Evolutionary conservation across 1,140 invertebrate genomes (phyloP), one percentile per base, ranked within the genome.

Genomic region (Zophobas atratus): DNA sequence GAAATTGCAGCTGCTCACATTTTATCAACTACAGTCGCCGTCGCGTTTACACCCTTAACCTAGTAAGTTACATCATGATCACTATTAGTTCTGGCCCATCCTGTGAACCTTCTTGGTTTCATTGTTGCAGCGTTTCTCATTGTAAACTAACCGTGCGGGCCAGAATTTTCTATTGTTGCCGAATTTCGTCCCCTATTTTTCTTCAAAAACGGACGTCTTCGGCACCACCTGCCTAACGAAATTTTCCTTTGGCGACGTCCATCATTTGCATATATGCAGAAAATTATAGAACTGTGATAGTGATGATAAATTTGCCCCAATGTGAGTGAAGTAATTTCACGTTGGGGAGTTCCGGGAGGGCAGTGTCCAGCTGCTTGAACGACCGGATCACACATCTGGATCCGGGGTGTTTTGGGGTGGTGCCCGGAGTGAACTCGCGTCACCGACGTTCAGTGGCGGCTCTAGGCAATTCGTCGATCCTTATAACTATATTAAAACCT

Each of bases 331-430:
- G 32, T 39, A 6, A 67, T 67, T 67, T 43, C 36, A 33, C n/a
- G 60, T 5, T 3, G 36, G 39, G 33, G n/a, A n/a, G 36, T 39
- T 20, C 8, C 38, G 39, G 36, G 36, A 63, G 60, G 48, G 57
- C 53, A 49, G 55, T 71, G 75, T 63, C 70, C 76, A 77, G 76
- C 70, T 77, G 71, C 76, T 73, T 41, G 36, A 41, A 73, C 38
- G 33, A 53, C 71, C 71, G 70, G 53, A 51, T 60, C 70, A 77
- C 56, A 77, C 76, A 77, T 72, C 76, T 77, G 76, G 76, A 77
- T 77, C 76, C 76, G 76, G 76, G 41, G 70, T 60, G 57, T 76
- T 51, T 75, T 70, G 75, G 75, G 75, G 75, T 77, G 75, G 57
- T 70, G 63, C 43, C 55, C 76, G 76, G 70, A 67, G 76, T 49